Conservation (phyloP, 1,140 invertebrate species). For the Aricia agestis region DNA sequence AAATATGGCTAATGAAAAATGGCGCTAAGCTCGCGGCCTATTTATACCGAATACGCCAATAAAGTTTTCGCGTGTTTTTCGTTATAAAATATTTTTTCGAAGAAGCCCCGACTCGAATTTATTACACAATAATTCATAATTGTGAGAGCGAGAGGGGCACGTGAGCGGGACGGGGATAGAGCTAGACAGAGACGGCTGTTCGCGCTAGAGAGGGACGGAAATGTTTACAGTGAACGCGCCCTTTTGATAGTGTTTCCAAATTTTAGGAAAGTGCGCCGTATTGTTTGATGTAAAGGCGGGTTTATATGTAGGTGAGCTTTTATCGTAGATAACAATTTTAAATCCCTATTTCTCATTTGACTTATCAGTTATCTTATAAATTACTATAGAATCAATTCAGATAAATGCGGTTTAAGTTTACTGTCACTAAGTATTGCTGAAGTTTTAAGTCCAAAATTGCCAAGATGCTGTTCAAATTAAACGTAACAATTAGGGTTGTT, state of each 20-base stretch:
- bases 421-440: too few relatives aligned
- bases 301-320: conserved; percentile 44
- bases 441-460: too few relatives aligned
- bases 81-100: conserved; percentile 40
- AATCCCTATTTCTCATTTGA: too few relatives aligned
- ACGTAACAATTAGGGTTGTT: too few relatives aligned
- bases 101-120: conserved; percentile 54
- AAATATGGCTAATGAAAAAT: conserved; percentile 42
- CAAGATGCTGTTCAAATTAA: too few relatives aligned
- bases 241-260: conserved; percentile 75
- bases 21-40: conserved; percentile 36
- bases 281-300: conserved; percentile 56
- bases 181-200: conserved; percentile 37
- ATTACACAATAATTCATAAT: conserved; percentile 56
- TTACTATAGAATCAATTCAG: too few relatives aligned
- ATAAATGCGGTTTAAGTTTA: too few relatives aligned
- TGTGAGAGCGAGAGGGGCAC: conserved; percentile 38
- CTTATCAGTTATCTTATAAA: too few relatives aligned
- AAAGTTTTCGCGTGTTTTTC: conserved; percentile 49
- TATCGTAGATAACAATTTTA: background rate
- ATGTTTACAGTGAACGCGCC: conserved; percentile 56
- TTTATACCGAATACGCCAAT: conserved; percentile 49
- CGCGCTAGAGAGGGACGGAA: conserved; percentile 33
- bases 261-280: conserved; percentile 68
- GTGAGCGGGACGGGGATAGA: conserved; percentile 29